phyloP scores from a whole-genome alignment of 2,888 invertebrate genomes.

The Eupithecia vulgata region DNA sequence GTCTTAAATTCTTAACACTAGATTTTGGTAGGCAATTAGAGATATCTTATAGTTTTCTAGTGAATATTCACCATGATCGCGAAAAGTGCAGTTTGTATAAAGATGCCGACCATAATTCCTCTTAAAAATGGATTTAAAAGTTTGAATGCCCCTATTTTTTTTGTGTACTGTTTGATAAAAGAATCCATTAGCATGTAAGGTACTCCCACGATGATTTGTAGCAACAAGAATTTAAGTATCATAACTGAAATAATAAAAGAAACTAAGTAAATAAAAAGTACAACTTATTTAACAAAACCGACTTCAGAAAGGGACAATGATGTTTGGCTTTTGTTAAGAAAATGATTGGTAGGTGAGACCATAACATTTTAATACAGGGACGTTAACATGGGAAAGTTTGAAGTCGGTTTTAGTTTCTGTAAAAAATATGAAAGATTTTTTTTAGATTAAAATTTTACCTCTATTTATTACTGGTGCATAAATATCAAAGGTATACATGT shows the following conservation, averaged over 20 bases:
- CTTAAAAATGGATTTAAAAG: not conserved
- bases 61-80: not conserved
- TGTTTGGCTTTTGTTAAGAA: not conserved
- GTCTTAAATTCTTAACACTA: not conserved
- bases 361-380: too few relatives aligned
- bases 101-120: not conserved
- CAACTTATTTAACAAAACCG: not conserved
- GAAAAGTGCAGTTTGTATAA: not conserved
- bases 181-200: conserved; percentile 9
- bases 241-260: not conserved
- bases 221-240: not conserved
- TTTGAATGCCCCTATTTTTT: not conserved
- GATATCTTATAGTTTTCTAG: not conserved
- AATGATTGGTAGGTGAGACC: not conserved
- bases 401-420: not conserved
- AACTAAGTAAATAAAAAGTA: not conserved
- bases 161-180: conserved; percentile 11
- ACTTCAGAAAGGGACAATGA: not conserved
- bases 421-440: too few relatives aligned
- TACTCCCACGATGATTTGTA: conserved; percentile 2
- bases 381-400: not conserved
- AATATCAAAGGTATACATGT: conserved; percentile 1
- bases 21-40: not conserved
- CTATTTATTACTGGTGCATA: not conserved
- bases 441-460: too few relatives aligned